Evolutionary conservation across 2,797 vertebrate genomes (phyloP).

Genomic region (Odontamblyopus rebecca): DNA sequence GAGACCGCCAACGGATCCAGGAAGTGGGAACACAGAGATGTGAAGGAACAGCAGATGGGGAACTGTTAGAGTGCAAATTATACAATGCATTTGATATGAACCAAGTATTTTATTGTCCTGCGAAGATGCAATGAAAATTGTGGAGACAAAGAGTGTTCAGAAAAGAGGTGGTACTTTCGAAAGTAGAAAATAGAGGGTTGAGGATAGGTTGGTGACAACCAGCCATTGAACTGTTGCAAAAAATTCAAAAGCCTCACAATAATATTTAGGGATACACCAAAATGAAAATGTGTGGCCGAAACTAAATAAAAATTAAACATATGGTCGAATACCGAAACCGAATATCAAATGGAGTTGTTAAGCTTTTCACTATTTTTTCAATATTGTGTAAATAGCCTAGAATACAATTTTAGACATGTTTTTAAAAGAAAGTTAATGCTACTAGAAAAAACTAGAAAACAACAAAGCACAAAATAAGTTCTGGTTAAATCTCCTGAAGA

Average conservation of each 20-base stretch:
- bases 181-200: not conserved
- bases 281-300: too few relatives aligned
- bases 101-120: not conserved
- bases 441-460: not conserved
- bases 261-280: too few relatives aligned
- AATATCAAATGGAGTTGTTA: too few relatives aligned
- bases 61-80: not conserved
- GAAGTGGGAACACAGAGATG: not conserved
- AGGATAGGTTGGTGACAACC: slow-evolving; percentile 7
- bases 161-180: not conserved
- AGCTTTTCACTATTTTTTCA: too few relatives aligned
- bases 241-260: too few relatives aligned
- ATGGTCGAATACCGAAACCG: too few relatives aligned
- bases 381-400: too few relatives aligned
- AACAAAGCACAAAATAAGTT: not conserved
- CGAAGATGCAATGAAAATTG: not conserved
- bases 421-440: not conserved
- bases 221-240: not conserved
- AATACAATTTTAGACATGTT: too few relatives aligned
- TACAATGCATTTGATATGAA: not conserved
- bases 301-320: too few relatives aligned
- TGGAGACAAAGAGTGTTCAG: not conserved
- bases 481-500: too few relatives aligned
- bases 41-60: slow-evolving; percentile 2
- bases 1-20: slow-evolving; percentile 1